Evolutionary conservation across 2,113 vertebrate genomes (phyloP), one percentile per base, ranked within the genome.

Genomic region (Tetraodon nigroviridis): DNA sequence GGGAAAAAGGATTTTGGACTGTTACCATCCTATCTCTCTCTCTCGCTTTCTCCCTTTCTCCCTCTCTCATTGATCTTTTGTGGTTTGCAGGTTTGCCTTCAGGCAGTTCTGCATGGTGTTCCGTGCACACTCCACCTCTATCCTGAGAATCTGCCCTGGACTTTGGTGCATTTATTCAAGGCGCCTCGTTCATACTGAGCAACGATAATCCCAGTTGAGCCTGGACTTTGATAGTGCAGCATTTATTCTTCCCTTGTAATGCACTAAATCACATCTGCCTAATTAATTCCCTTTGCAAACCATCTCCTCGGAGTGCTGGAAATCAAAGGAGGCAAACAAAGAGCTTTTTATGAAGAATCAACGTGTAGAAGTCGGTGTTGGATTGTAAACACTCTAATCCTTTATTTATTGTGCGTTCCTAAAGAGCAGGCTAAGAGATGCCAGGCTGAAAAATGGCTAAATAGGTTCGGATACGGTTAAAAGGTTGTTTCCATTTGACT

Each of bases 181-280:
- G 54, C 53, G 64, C 20, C 78, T 81, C 80, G 83, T 86, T 88
- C 86, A 86, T 80, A 51, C 71, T n/a, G 73, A 78, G 64, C 61
- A 82, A 82, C 86, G 85, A 80, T 76, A 83, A 73, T 77, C 64
- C 67, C 48, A 57, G 73, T 79, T 80, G 72, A 82, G 59, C 71
- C 75, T 66, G 21, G 74, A 63, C 77, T 80, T 84, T 83, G 73
- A 80, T 80, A 75, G 73, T 67, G 73, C 67, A 49, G 53, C 65
- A 63, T 80, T 67, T 76, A 21, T 79, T 76, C 69, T 74, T 77
- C 74, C 76, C 80, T 53, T 68, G 76, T 83, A 72, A 84, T 84
- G 73, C 61, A 84, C 46, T 0, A 7, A 16, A 29, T 45, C 57
- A 45, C 40, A 76, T 73, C 70, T 67, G 46, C 53, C 61, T 66